These are phyloP conservation scores for Micronisus gabar DNA, from an alignment of 2,113 vertebrate genomes.

Conservation along the genomic window DNA sequence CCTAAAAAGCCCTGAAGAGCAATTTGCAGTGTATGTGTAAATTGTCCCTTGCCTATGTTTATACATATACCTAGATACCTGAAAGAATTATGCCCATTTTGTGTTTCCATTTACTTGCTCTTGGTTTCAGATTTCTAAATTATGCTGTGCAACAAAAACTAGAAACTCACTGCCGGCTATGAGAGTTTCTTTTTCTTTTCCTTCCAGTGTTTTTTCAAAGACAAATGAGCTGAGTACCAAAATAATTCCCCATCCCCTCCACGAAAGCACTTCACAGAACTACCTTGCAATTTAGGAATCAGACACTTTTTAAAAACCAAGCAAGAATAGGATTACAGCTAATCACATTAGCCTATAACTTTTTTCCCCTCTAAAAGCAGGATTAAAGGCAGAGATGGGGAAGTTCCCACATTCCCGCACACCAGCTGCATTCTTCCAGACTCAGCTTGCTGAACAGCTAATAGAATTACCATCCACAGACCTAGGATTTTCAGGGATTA, in stretches of 20 bases:
- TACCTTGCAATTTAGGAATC: background rate
- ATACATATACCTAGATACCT: background rate
- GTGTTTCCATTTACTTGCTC: background rate
- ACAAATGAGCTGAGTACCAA: background rate
- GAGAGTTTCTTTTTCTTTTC: background rate
- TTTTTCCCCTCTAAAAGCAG: conserved; percentile 23
- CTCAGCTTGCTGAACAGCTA: background rate
- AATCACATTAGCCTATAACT: conserved; percentile 45
- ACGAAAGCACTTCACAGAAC: background rate
- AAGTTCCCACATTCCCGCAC: conserved; percentile 31
- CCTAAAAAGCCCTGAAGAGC: background rate
- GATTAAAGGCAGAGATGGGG: conserved; percentile 33
- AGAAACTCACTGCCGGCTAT: background rate
- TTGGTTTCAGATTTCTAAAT: background rate
- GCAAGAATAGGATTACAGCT: conserved; percentile 49
- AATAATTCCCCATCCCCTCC: background rate
- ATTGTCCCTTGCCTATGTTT: background rate
- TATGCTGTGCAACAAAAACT: background rate
- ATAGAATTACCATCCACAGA: conserved; percentile 55
- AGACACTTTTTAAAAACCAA: conserved; percentile 18
- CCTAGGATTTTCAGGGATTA: conserved; percentile 54
- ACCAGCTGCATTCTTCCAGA: conserved; percentile 35
- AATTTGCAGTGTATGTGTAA: rapidly evolving
- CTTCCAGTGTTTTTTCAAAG: background rate
- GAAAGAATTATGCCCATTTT: background rate